phyloP scores from a whole-genome alignment of 2,888 invertebrate species.

The Lucinisca nassula region DNA sequence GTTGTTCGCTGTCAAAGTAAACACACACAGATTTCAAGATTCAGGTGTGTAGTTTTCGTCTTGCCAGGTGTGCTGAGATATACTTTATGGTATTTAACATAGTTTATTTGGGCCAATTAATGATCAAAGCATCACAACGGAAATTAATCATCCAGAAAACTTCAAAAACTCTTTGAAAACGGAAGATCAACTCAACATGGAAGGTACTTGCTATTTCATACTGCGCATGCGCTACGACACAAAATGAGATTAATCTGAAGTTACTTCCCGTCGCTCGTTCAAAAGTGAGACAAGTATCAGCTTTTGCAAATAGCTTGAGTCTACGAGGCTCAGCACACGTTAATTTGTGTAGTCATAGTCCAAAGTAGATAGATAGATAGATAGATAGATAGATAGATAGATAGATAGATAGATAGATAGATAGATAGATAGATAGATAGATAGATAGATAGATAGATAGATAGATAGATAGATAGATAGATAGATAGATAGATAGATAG shows the following conservation, averaged over 20 bases:
- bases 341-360: too few species aligned
- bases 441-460: background rate
- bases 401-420: background rate
- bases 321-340: too few species aligned
- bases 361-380: background rate
- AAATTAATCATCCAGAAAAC: slow-evolving; percentile 3
- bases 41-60: background rate
- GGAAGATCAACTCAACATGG: slow-evolving; percentile 58
- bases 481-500: background rate
- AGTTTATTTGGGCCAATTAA: background rate
- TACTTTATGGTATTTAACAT: background rate
- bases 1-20: background rate
- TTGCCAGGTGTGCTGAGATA: background rate
- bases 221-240: slow-evolving; percentile 76
- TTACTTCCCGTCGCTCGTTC: too few species aligned
- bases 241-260: too few species aligned
- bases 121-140: background rate
- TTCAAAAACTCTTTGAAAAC: slow-evolving; percentile 1
- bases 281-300: too few species aligned
- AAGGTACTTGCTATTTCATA: slow-evolving; percentile 55
- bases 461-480: background rate
- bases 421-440: background rate
- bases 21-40: background rate
- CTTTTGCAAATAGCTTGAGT: too few species aligned
- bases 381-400: background rate